Percentiles rank a stretch among this genome's conserved stretches.
Evolutionary conservation across 2,113 vertebrate species (phyloP).

Genomic region (Meriones unguiculatus): DNA sequence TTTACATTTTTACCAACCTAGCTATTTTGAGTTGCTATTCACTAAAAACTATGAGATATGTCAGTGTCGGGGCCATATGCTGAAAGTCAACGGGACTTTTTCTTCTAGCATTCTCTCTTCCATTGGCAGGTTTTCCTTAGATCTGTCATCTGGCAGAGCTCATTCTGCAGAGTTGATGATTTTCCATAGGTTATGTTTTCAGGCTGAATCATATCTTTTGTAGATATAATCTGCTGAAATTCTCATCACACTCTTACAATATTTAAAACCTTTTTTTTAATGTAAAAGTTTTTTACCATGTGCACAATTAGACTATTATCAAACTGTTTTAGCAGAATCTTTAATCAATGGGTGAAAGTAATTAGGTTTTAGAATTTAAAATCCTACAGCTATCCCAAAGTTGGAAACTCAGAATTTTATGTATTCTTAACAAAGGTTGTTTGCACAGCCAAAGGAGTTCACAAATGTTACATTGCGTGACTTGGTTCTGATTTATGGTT

Average conservation of each 20-base stretch:
- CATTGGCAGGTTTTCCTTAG: constrained; percentile 84
- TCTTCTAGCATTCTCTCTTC: constrained; percentile 78
- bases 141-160: constrained; percentile 86
- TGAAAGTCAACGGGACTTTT: constrained; percentile 82
- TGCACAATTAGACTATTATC: constrained; percentile 64
- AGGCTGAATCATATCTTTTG: constrained; percentile 86
- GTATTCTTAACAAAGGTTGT: constrained; percentile 66
- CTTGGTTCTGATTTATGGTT: constrained; percentile 89
- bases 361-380: constrained; percentile 68
- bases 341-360: constrained; percentile 1
- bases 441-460: constrained; percentile 76
- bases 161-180: constrained; percentile 85
- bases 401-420: constrained; percentile 66
- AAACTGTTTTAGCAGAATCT: constrained; percentile 31
- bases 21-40: constrained; percentile 75
- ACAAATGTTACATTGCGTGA: constrained; percentile 88
- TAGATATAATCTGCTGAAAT: constrained; percentile 84
- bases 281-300: background rate
- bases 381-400: constrained; percentile 36
- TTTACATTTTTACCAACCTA: constrained; percentile 57
- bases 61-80: constrained; percentile 77
- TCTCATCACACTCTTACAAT: constrained; percentile 77
- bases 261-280: constrained; percentile 77
- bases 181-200: constrained; percentile 88
- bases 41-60: constrained; percentile 76